Base-by-base conservation (phyloP, 2,888 invertebrate species). In the Cerastis rubricosa region DNA sequence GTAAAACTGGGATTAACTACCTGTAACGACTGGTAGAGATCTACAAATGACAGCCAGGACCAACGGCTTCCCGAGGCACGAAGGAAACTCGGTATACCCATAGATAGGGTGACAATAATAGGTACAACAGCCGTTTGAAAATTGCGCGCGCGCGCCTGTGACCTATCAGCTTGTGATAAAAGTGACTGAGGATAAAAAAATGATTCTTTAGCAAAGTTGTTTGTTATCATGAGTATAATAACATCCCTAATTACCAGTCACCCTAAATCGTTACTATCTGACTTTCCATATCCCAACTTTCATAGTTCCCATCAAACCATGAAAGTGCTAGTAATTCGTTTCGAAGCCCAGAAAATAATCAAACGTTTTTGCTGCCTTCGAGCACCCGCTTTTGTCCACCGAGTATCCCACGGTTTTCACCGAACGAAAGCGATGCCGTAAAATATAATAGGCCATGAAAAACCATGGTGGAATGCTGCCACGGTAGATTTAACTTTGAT, bases 381-480 rank as follows among this genome's bases (percentile, higher is more conserved):
- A 72, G 66, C 69, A 71, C 69, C 78, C 63, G 68, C 74, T 80
- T 75, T 84, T 85, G 87, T 87, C 35, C 64, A 57, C 25, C 6
- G 6, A 79, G 49, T 76, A 54, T 87, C 87, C 72, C 87, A 88
- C 87, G 84, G 78, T 76, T 87, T 88, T 84, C 85, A 81, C 76
- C 73, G 63, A 81, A 85, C 67, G 87, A 88, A 88, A 88, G 87
- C 81, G 80, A 84, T 78, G 75, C 65, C 47, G 70, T 45, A 80
- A 76, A 80, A 74, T 78, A 85, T 88, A 86, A 85, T 87, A 73
- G 80, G 70, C 76, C 81, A 80, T 85, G 80, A 80, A 84, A 85
- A 85, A 84, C 85, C 71, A 83, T 77, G 64, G 68, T 59, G 59
- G 68, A 74, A 84, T 74, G 85, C 63, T 45, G 74, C 70, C 47